Conservation (phyloP, 2,888 invertebrate genomes). For the Ophion obscuratus region DNA sequence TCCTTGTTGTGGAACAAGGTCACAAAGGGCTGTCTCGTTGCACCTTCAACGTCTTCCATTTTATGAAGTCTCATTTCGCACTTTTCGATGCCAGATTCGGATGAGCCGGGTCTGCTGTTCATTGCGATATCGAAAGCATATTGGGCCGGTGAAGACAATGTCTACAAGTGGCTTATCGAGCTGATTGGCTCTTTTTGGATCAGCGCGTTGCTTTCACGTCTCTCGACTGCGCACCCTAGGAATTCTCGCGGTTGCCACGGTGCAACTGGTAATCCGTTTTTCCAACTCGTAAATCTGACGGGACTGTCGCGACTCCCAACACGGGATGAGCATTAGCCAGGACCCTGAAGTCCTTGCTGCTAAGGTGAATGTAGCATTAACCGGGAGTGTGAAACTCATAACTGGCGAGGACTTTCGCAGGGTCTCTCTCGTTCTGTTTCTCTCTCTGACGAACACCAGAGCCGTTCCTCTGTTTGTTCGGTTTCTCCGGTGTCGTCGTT, state of each 20-base stretch:
- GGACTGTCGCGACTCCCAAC: slow-evolving; percentile 30
- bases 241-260: background rate
- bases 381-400: slow-evolving; percentile 40
- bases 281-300: slow-evolving; percentile 14
- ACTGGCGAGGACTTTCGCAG: slow-evolving; percentile 7
- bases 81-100: no score
- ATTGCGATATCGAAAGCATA: no score
- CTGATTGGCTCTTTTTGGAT: background rate
- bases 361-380: slow-evolving; percentile 15
- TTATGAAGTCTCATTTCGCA: no score
- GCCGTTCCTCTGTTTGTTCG: no score
- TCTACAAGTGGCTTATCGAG: background rate
- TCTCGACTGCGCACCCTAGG: background rate
- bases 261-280: background rate
- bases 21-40: no score
- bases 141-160: no score
- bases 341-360: background rate
- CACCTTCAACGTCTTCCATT: background rate
- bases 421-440: slow-evolving; percentile 13
- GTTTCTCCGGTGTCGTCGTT: no score
- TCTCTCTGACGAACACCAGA: background rate
- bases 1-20: no score
- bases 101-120: no score
- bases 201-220: background rate
- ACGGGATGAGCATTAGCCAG: slow-evolving; percentile 31